Base-by-base conservation (phyloP, 2,113 vertebrate species). In the Hepsetus odoe region DNA sequence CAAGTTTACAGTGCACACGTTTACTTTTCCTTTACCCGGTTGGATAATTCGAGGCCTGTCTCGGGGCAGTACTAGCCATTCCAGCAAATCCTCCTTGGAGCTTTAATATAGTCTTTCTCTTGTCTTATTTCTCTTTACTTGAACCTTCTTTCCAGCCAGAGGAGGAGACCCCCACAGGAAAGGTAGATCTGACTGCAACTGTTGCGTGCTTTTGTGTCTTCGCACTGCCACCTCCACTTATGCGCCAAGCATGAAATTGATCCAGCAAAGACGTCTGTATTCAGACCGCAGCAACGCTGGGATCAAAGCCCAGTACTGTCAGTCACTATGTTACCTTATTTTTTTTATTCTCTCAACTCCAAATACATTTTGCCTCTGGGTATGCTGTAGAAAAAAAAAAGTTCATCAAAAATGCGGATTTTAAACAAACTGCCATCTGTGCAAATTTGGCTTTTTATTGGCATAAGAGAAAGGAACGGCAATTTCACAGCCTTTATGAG, bases 111-210 rank as follows among this genome's bases (percentile, higher is more conserved):
- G 28, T 56, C 64, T 55, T 74, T 10, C 26, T n/a, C 32, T 26
- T 67, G 26, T 86, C 42, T 81, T 70, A 86, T 83, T 58, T 79
- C 76, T 84, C 59, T 85, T 22, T 62, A 24, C 42, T 84, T 69
- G 83, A 84, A 51, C 49, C 77, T 38, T 77, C 72, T 80, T 70
- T 88, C 28, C 79, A 93, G 91, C 86, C 83, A 14, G 92, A 91
- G 84, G 92, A 93, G 28, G 88, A 91, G 77, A 80, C 84, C 30
- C 77, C 78, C 62, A 74, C 80, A 73, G 83, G 75, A 74, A 89
- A 92, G 91, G 91, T 91, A 92, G 81, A 68, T 51, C 74, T 77
- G 75, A 40, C 53, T 49, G 13, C 55, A 56, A 40, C 10, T 30
- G 24, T 59, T 68, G 55, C 38, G 72, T 82, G 53, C 33, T 64